These are phyloP conservation scores for Slavum lentiscoides DNA, from an alignment of 2,888 invertebrate species.

Conservation along the genomic window DNA sequence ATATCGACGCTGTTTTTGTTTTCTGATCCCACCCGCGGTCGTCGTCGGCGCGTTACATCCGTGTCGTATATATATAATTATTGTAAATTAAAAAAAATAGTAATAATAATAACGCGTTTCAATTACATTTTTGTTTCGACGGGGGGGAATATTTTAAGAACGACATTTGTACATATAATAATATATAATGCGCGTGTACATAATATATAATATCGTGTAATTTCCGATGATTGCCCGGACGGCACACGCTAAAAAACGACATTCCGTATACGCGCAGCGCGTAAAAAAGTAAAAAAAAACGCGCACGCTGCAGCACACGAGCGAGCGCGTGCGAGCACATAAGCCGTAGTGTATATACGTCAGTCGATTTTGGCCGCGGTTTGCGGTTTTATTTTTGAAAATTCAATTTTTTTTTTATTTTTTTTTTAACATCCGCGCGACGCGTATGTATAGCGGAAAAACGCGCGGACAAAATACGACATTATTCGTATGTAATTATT, in stretches of 20 bases:
- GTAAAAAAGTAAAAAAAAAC: not conserved
- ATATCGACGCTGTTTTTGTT: too few relatives aligned
- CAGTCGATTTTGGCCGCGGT: not conserved
- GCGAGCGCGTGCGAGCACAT: not conserved
- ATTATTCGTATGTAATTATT: not conserved
- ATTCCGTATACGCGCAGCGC: not conserved
- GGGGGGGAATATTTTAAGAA: too few relatives aligned
- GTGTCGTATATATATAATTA: not conserved
- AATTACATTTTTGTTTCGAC: slow-evolving; percentile 6
- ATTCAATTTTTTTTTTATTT: slow-evolving; percentile 15
- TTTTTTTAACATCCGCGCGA: slow-evolving; percentile 5
- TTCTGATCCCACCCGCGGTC: too few relatives aligned
- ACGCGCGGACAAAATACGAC: not conserved
- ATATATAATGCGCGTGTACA: too few relatives aligned
- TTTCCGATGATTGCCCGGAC: slow-evolving; percentile 6
- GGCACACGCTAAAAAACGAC: slow-evolving; percentile 25
- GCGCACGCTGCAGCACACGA: too few relatives aligned
- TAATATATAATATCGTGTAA: not conserved
- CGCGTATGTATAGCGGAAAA: not conserved
- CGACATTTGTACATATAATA: too few relatives aligned
- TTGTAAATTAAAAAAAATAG: not conserved
- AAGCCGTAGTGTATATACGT: not conserved
- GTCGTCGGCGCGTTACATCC: slow-evolving; percentile 24
- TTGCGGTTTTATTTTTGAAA: slow-evolving; percentile 33
- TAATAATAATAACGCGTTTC: not conserved